Base-by-base conservation (phyloP, 2,113 vertebrate species). In the Esox niger region DNA sequence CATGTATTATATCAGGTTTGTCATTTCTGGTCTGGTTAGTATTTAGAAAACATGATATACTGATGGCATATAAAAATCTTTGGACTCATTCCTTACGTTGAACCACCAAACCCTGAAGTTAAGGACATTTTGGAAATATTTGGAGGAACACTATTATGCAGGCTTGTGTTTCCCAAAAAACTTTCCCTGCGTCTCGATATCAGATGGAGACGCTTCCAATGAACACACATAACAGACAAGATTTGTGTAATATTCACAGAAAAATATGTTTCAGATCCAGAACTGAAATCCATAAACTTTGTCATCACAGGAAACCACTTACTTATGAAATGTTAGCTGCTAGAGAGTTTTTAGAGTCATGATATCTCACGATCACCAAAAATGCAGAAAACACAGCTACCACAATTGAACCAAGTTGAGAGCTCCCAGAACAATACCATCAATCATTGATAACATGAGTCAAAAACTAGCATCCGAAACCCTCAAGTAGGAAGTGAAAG, bases 51-150 rank as follows among this genome's bases (percentile, higher is more conserved):
- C 29, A 27, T 59, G 57, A 47, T 29, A 52, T 9, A 31, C 29
- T 15, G 15, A 27, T 23, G 46, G 3, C 1, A 25, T n/a, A 9
- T 46, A 4, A 29, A 49, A 26, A 58, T 70, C 38, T 70, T 71
- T 33, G 49, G n/a, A 11, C 33, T 30, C 32, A 43, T n/a, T n/a
- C n/a, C n/a, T 65, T 66, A 73, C 64, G 52, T 64, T 23, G 49
- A 20, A n/a, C 3, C 38, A 43, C 43, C 46, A 55, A 66, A 57
- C 49, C 56, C 43, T 43, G 43, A 35, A 67, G 33, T 33, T 70
- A 66, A 67, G 52, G 72, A 64, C 64, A 66, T 59, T n/a, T n/a
- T n/a, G n/a, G n/a, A 21, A 62, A 63, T 63, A 54, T 73, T 59
- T 62, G 57, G 62, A 52, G 9, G 27, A 30, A 60, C 3, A 23